Percentiles rank a stretch among this genome's conserved stretches.
Evolutionary conservation across 1,140 invertebrate genomes (phyloP).

Genomic region (Phocides pigmalion): DNA sequence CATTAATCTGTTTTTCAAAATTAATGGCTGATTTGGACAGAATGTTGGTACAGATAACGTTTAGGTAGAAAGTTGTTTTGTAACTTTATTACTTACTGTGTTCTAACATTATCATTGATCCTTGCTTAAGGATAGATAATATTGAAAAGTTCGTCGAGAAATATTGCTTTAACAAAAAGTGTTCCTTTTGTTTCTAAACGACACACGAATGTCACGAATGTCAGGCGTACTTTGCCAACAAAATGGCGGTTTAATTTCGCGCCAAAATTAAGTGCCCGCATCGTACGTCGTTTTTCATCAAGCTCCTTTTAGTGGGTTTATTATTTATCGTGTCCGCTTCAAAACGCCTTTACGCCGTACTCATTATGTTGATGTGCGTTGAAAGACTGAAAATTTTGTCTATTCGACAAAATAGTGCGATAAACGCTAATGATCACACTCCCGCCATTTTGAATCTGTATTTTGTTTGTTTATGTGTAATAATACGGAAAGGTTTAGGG

Average conservation of each 20-base stretch:
- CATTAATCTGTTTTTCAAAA: conserved; percentile 32
- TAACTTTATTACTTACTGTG: conserved; percentile 3
- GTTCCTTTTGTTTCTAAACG: neutral
- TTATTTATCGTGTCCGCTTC: conserved; percentile 72
- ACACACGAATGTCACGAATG: conserved; percentile 1
- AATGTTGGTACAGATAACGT: conserved; percentile 25
- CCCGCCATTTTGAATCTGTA: conserved; percentile 61
- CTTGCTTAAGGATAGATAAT: neutral
- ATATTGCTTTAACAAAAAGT: neutral
- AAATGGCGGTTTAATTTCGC: conserved; percentile 69
- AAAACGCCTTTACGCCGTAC: conserved; percentile 71
- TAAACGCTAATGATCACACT: conserved; percentile 76
- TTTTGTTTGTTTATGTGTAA: conserved; percentile 67
- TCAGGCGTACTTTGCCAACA: conserved; percentile 33
- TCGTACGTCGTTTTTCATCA: conserved; percentile 71
- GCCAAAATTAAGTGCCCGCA: conserved; percentile 67
- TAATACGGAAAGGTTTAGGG: conserved; percentile 60
- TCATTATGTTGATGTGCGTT: conserved; percentile 70
- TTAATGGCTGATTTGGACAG: conserved; percentile 33
- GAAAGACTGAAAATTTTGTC: conserved; percentile 81
- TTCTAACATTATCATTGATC: conserved; percentile 1
- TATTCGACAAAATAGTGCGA: conserved; percentile 80
- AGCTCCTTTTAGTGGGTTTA: conserved; percentile 63
- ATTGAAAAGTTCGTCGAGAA: neutral
- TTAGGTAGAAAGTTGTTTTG: conserved; percentile 32